These are phyloP conservation scores for Tetranychus cinnabarinus DNA, from an alignment of 1,140 invertebrate species.

Conservation along the genomic window DNA sequence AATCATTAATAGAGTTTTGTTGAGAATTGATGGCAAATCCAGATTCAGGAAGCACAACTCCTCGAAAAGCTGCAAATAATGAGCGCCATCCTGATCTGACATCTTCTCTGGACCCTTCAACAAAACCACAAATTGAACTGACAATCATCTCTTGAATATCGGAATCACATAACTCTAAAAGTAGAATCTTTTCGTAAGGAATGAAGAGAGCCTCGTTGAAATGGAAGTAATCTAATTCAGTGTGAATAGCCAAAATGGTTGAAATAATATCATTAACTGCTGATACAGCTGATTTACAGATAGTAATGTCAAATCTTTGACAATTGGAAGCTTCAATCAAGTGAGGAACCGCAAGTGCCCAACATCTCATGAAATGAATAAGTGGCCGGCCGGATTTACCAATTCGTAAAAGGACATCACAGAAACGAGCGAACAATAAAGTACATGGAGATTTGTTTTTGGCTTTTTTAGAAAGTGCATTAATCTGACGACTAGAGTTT, in stretches of 20 bases:
- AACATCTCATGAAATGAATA: conserved; percentile 65
- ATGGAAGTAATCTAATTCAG: conserved; percentile 72
- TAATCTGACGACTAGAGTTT: conserved; percentile 28
- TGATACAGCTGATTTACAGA: conserved; percentile 75
- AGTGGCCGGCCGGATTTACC: conserved; percentile 60
- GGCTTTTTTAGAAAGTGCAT: neutral
- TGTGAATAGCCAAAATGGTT: conserved; percentile 48
- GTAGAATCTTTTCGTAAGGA: conserved; percentile 77
- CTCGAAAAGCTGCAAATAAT: conserved; percentile 62
- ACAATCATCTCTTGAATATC: conserved; percentile 79
- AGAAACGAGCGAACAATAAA: conserved; percentile 47
- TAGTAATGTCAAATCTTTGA: conserved; percentile 49
- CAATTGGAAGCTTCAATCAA: conserved; percentile 71
- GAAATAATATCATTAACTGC: conserved; percentile 78
- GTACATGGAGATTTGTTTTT: conserved; percentile 15
- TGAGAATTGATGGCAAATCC: neutral
- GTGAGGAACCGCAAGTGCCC: conserved; percentile 68
- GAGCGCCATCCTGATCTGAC: conserved; percentile 80
- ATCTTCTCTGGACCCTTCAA: conserved; percentile 71
- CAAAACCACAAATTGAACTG: conserved; percentile 78
- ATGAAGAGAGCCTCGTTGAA: conserved; percentile 84
- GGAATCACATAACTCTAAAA: conserved; percentile 65
- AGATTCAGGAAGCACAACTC: conserved; percentile 29
- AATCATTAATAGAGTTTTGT: neutral
- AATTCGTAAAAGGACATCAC: conserved; percentile 62